Conservation (phyloP, 1,140 invertebrate species). For the Nasonia giraulti region DNA sequence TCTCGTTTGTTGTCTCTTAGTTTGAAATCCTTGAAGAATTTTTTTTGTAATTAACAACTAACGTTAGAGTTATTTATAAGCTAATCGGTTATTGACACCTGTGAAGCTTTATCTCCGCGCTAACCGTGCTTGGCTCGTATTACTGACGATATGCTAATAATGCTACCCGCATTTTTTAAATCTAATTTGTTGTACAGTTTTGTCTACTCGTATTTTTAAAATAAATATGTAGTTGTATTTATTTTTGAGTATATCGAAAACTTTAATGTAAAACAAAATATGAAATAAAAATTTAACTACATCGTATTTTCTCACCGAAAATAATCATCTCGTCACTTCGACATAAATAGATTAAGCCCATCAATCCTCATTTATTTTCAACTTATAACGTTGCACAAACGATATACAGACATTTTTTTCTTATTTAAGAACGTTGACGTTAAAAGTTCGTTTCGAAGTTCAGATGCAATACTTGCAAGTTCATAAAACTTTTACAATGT, state of each 20-base stretch:
- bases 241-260: no score
- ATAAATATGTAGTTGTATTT: no score
- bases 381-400: neutral
- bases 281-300: no score
- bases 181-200: neutral
- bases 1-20: constrained; percentile 46
- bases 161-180: neutral
- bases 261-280: no score
- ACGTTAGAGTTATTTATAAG: neutral
- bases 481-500: neutral
- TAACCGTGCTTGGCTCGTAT: no score
- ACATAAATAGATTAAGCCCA: no score
- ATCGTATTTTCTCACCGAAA: no score
- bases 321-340: no score
- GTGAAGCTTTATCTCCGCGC: no score
- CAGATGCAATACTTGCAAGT: neutral
- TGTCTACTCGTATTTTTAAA: no score
- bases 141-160: no score
- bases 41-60: neutral
- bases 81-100: neutral
- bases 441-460: neutral
- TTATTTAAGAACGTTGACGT: neutral
- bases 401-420: neutral
- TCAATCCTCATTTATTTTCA: no score
- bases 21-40: constrained; percentile 3